Percentiles rank a stretch among this genome's conserved stretches.
phyloP scores from a whole-genome alignment of 2,113 vertebrate genomes.

The Alligator mississippiensis region DNA sequence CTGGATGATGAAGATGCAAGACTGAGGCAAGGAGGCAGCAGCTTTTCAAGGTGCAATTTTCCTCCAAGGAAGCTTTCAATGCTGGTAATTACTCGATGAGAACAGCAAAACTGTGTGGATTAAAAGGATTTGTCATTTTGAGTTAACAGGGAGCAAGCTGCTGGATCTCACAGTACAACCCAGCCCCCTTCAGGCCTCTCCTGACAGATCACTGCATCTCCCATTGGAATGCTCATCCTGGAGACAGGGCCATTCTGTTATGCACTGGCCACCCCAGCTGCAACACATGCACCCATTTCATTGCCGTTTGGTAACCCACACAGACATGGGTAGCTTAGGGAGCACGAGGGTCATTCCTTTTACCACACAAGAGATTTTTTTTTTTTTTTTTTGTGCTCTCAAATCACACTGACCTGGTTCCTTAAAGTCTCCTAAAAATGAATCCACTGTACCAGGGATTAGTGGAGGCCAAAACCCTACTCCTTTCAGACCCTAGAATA shows the following conservation, averaged over 20 bases:
- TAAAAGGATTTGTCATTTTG: neutral
- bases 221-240: neutral
- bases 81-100: conserved; percentile 23
- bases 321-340: neutral
- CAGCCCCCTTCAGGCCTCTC: conserved; percentile 1
- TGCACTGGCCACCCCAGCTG: neutral
- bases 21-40: neutral
- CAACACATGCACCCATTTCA: neutral
- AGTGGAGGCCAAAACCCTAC: no score
- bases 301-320: neutral
- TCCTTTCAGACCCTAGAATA: no score
- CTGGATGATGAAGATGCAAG: neutral
- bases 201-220: neutral
- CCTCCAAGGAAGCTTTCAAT: conserved; percentile 26
- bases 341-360: no score
- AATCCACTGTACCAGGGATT: no score
- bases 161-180: neutral
- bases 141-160: neutral
- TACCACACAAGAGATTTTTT: no score
- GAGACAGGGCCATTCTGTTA: neutral
- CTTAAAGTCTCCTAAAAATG: no score
- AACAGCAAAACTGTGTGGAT: conserved; percentile 20
- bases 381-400: no score
- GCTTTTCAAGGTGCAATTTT: neutral
- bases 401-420: no score